Base-by-base conservation (phyloP, 2,797 vertebrate genomes). In the Argyrosomus regius region DNA sequence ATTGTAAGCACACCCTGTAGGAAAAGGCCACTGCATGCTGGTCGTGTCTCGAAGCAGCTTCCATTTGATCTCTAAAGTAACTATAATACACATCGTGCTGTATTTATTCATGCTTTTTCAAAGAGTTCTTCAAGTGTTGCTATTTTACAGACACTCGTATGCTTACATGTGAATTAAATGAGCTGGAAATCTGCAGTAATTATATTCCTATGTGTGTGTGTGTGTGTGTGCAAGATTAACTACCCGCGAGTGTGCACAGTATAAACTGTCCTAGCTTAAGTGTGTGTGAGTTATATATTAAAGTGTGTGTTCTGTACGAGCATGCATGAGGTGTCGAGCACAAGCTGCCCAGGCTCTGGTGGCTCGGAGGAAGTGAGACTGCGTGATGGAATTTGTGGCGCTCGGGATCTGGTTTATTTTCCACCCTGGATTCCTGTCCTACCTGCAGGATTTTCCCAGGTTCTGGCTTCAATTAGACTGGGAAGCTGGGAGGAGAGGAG, bases 381-480 rank as follows among this genome's bases (percentile, higher is more conserved):
- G 92, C 78, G 84, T 92, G 92, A 93, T 94, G 94, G 94, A 94
- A 96, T 95, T 94, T 91, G 89, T 78, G 87, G 91, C 79, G 83
- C 86, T 91, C 61, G 69, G 90, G 91, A 87, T 94, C 92, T 95
- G 94, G 90, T 94, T 95, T 94, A 89, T 93, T 95, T 95, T 94
- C 88, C 93, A 91, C 83, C 85, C 87, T 75, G 88, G 90, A 93
- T 92, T 92, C 91, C 85, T 91, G 85, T 92, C 83, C 90, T 94
- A 95, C 94, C 95, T 95, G 94, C 89, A 91, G 91, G 88, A 92
- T 91, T 93, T 94, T 94, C 93, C 89, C 93, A 92, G 91, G 89
- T 93, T 92, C 94, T 96, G 95, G 93, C 88, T 95, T 94, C 94
- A 95, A 96, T 96, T 96, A 95, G 89, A 83, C 82, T 87, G 89